Percentiles rank a stretch among this genome's conserved stretches.
These are phyloP conservation scores for Illadopsis cleaveri DNA, from an alignment of 2,113 vertebrate species.

Conservation along the genomic window DNA sequence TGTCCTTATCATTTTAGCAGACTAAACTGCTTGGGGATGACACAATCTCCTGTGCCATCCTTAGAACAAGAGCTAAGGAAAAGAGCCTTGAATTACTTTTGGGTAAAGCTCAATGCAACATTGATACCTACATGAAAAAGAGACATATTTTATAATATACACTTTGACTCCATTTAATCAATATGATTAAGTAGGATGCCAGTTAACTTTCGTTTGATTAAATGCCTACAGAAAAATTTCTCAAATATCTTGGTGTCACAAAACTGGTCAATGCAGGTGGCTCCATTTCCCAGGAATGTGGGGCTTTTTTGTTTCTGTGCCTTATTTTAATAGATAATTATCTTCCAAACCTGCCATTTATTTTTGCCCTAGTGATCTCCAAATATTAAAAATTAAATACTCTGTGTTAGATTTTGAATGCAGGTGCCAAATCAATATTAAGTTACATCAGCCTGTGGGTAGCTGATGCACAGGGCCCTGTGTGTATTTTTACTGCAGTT, in stretches of 20 bases:
- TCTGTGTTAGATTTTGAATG: background rate
- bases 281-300: background rate
- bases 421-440: background rate
- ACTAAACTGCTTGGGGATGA: background rate
- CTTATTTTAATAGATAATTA: background rate
- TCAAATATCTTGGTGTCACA: background rate
- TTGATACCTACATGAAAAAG: background rate
- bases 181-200: background rate
- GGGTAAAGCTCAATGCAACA: background rate
- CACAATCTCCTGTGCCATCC: background rate
- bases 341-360: background rate
- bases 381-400: background rate
- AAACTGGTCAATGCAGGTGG: background rate
- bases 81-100: background rate
- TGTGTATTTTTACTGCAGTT: background rate
- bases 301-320: background rate
- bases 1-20: background rate
- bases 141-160: background rate
- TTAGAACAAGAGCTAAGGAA: background rate
- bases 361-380: background rate
- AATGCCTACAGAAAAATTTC: background rate
- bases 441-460: background rate
- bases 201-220: background rate
- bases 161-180: background rate
- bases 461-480: background rate